Percentiles rank a stretch among this genome's conserved stretches.
Evolutionary conservation across 1,140 invertebrate species (phyloP).

Genomic region (Lamellibrachia luymesi): DNA sequence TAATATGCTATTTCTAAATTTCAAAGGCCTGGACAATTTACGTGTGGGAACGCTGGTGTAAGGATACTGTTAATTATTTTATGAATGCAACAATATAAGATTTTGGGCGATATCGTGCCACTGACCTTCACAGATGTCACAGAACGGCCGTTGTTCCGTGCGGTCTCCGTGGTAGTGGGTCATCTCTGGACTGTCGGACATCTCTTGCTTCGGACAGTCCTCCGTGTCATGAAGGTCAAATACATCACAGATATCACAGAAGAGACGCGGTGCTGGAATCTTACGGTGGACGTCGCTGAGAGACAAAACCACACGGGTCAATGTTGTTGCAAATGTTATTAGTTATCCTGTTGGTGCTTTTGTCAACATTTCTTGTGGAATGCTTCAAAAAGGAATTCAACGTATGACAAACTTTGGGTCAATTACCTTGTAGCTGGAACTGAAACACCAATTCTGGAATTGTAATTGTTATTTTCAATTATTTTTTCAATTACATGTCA

Average conservation of each 20-base stretch:
- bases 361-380: background rate
- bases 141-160: slow-evolving; percentile 74
- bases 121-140: slow-evolving; percentile 87
- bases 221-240: slow-evolving; percentile 97
- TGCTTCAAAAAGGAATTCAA: background rate
- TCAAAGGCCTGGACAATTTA: no score
- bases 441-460: no score
- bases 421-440: no score
- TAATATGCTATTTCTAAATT: no score
- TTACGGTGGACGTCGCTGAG: background rate
- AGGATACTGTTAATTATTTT: no score
- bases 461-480: no score
- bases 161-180: slow-evolving; percentile 60
- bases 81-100: no score
- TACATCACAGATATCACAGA: slow-evolving; percentile 96
- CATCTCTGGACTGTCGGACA: slow-evolving; percentile 46
- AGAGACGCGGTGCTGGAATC: slow-evolving; percentile 67
- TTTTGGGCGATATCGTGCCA: background rate
- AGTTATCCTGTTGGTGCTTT: background rate
- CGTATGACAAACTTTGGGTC: background rate
- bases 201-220: slow-evolving; percentile 86
- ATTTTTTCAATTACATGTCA: no score
- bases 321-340: background rate
- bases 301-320: background rate
- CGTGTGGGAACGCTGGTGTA: no score